These are phyloP conservation scores for Crax fasciolata DNA, from an alignment of 2,797 vertebrate genomes.

Conservation along the genomic window DNA sequence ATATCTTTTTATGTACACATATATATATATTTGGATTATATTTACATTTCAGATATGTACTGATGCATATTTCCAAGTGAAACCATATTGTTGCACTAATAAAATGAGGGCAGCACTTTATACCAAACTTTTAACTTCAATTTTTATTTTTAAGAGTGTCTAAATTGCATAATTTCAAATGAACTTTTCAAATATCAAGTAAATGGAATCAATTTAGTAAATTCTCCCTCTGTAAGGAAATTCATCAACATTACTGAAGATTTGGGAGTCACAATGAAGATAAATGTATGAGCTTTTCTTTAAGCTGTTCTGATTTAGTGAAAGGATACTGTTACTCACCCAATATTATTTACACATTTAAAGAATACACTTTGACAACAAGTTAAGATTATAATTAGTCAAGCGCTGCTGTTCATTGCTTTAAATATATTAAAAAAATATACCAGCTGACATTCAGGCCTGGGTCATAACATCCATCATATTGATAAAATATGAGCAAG, in stretches of 20 bases:
- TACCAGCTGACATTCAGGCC: background rate
- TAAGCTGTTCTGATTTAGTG: background rate
- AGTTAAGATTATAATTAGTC: background rate
- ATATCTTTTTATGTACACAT: background rate
- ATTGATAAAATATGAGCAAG: background rate
- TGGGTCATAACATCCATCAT: background rate
- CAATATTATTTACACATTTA: background rate
- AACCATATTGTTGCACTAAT: background rate
- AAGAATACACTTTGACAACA: background rate
- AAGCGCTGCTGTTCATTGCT: background rate
- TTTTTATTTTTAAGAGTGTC: background rate
- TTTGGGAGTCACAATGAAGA: background rate
- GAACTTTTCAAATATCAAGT: background rate
- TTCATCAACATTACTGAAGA: background rate
- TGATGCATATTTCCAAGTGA: background rate
- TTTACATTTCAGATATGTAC: background rate
- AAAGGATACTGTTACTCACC: background rate
- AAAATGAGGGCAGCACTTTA: accelerated
- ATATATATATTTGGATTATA: background rate
- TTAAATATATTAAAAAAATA: background rate
- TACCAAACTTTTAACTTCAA: background rate
- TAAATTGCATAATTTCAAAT: background rate
- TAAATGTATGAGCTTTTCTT: background rate
- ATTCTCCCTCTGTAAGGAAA: background rate
- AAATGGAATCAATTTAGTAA: background rate